Percentiles rank a stretch among this genome's conserved stretches.
Evolutionary conservation across 2,888 invertebrate genomes (phyloP).

Genomic region (Abscondita cerata): DNA sequence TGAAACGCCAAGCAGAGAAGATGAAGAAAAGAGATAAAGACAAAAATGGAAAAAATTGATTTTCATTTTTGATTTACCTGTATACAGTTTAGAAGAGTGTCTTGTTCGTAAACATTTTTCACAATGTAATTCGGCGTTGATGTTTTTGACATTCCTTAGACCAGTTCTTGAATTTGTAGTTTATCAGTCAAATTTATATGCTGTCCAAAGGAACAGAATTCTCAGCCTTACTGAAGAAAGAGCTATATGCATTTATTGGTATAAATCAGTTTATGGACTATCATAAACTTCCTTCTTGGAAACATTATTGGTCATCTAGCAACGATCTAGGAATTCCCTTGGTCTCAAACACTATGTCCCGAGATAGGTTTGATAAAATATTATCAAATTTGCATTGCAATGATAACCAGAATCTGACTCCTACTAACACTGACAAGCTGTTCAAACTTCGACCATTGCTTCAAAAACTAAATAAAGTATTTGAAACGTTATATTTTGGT

Average conservation of each 20-base stretch:
- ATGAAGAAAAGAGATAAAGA: neutral
- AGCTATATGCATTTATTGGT: neutral
- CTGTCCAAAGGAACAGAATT: neutral
- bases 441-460: constrained; percentile 25
- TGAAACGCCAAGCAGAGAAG: neutral
- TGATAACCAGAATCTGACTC: constrained; percentile 15
- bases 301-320: constrained; percentile 1
- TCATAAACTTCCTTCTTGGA: constrained; percentile 9
- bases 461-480: constrained; percentile 13
- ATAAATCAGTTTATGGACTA: constrained; percentile 20
- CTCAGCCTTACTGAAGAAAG: neutral
- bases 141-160: neutral
- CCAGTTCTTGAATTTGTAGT: neutral
- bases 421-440: constrained; percentile 17
- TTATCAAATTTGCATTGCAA: constrained; percentile 20
- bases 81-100: neutral
- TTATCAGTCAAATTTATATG: constrained; percentile 6
- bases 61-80: neutral
- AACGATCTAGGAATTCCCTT: neutral
- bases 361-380: constrained; percentile 15
- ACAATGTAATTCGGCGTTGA: neutral
- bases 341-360: neutral
- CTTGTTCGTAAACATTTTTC: neutral
- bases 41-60: neutral
- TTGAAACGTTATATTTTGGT: constrained; percentile 10